Conservation (phyloP, 2,888 invertebrate genomes). For the Troides oblongomaculatus region DNA sequence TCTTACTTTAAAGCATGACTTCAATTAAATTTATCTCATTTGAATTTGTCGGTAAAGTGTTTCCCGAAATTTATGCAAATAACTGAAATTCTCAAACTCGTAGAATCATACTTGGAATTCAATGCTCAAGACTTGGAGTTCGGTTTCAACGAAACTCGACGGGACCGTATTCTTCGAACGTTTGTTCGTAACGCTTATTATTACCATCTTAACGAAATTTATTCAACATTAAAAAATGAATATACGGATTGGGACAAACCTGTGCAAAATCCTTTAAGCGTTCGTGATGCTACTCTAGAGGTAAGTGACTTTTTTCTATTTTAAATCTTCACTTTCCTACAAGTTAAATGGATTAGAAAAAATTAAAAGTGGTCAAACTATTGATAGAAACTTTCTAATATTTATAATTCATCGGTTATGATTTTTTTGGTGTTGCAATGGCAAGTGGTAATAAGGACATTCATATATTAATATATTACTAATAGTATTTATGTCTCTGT, state of each 20-base stretch:
- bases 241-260: conserved; percentile 98
- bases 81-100: conserved; percentile 58
- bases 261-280: conserved; percentile 91
- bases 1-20: conserved; percentile 6
- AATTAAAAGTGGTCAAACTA: too few relatives aligned
- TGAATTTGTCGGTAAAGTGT: conserved; percentile 34
- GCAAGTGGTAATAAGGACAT: too few relatives aligned
- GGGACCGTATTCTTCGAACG: conserved; percentile 92
- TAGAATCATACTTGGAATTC: conserved; percentile 90
- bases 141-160: conserved; percentile 93
- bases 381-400: too few relatives aligned
- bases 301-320: conserved; percentile 43
- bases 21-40: conserved; percentile 23
- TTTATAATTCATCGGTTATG: too few relatives aligned
- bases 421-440: too few relatives aligned
- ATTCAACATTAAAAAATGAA: conserved; percentile 95
- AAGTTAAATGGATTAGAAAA: not conserved
- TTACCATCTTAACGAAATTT: conserved; percentile 96
- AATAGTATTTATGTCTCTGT: too few relatives aligned
- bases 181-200: conserved; percentile 96
- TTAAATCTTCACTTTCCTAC: too few relatives aligned
- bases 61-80: conserved; percentile 61
- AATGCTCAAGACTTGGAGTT: conserved; percentile 92
- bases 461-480: too few relatives aligned
- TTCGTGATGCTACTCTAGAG: conserved; percentile 91